These are phyloP conservation scores for Pundamilia nyererei DNA, from an alignment of 2,113 vertebrate species.

Conservation along the genomic window DNA sequence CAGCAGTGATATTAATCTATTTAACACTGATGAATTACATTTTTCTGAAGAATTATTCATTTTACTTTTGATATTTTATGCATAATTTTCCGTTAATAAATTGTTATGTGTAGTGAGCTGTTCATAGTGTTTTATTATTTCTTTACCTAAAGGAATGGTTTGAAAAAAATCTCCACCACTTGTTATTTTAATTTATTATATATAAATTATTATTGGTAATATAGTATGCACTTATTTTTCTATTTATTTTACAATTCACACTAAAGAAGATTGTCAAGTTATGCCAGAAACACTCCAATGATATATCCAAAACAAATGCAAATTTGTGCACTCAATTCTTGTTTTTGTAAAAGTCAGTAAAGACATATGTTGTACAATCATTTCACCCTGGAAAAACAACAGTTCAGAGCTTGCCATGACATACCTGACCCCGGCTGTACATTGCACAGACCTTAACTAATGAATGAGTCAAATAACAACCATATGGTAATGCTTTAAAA, in stretches of 20 bases:
- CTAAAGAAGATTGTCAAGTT: background rate
- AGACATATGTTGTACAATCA: background rate
- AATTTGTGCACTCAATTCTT: background rate
- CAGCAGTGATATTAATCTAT: background rate
- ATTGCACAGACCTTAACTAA: background rate
- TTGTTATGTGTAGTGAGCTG: background rate
- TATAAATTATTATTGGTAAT: background rate
- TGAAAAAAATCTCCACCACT: background rate
- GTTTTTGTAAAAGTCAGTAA: background rate
- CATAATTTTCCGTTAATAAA: background rate
- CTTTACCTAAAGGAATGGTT: background rate
- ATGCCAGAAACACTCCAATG: background rate
- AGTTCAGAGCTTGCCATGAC: background rate
- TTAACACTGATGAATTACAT: background rate
- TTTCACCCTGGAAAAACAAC: background rate
- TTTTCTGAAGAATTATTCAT: background rate
- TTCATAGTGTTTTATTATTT: background rate
- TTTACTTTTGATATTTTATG: background rate
- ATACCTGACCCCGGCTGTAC: background rate
- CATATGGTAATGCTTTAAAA: background rate
- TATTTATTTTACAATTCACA: background rate
- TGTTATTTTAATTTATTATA: background rate
- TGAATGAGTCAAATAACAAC: background rate
- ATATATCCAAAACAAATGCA: background rate
- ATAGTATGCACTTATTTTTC: background rate